Conservation (phyloP, 1,140 invertebrate genomes). For the Apis florea region DNA sequence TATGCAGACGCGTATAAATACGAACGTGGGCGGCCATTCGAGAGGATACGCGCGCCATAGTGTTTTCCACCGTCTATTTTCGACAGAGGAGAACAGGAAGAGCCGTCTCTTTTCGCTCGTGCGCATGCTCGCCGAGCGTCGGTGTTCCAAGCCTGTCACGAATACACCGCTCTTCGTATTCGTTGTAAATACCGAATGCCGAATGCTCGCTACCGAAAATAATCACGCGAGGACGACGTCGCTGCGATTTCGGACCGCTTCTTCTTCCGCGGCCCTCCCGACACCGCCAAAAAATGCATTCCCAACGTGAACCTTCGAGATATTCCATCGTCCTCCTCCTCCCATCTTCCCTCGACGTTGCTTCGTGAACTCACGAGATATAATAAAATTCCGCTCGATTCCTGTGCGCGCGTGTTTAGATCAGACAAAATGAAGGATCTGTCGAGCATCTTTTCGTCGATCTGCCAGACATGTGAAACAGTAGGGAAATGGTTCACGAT, state of each 20-base stretch:
- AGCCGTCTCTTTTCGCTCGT: conserved; percentile 28
- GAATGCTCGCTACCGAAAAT: conserved; percentile 64
- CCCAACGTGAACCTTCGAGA: background rate
- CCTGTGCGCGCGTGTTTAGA: no score
- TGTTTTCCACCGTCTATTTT: conserved; percentile 65
- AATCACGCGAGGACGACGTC: conserved; percentile 54
- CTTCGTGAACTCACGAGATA: no score
- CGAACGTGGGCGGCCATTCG: conserved; percentile 16
- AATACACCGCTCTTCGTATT: conserved; percentile 22
- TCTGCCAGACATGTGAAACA: background rate
- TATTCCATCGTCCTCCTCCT: background rate
- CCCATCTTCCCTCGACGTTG: no score
- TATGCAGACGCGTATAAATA: conserved; percentile 53
- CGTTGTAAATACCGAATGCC: conserved; percentile 57
- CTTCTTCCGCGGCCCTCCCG: conserved; percentile 37
- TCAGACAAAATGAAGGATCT: no score
- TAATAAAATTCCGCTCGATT: no score
- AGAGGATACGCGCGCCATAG: conserved; percentile 35
- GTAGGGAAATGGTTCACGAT: no score
- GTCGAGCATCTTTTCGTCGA: background rate
- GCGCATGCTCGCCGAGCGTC: conserved; percentile 43
- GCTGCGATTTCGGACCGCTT: conserved; percentile 24
- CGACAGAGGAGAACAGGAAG: conserved; percentile 61
- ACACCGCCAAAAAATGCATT: conserved; percentile 38
- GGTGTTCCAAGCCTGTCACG: conserved; percentile 9